A percentile compares a stretch with the other conserved stretches of the same genome.
These are phyloP conservation scores for Drosophila prosaltans DNA, from an alignment of 1,140 invertebrate genomes.

Conservation along the genomic window DNA sequence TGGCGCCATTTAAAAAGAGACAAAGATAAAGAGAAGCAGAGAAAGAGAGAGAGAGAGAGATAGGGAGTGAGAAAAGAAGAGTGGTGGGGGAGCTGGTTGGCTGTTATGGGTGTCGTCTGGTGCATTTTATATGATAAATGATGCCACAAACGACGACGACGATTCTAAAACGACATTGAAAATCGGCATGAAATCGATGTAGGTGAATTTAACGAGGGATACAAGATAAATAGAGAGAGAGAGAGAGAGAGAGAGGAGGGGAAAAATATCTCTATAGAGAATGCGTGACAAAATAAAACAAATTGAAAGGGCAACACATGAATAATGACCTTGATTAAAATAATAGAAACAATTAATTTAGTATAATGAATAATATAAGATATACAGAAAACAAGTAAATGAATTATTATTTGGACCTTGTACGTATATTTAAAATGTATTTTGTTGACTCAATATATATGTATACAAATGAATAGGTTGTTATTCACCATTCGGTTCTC, in stretches of 20 bases:
- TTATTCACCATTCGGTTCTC: too few species aligned
- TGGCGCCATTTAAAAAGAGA: constrained; percentile 42
- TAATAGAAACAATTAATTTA: background rate
- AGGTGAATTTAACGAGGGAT: background rate
- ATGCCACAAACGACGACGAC: constrained; percentile 54
- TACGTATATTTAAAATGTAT: too few species aligned
- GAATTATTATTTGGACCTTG: too few species aligned
- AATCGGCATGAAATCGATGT: constrained; percentile 35
- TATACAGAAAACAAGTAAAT: too few species aligned
- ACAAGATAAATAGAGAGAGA: constrained; percentile 8
- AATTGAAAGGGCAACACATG: constrained; percentile 63
- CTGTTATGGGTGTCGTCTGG: constrained; percentile 62
- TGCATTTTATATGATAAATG: constrained; percentile 79
- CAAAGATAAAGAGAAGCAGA: constrained; percentile 8
- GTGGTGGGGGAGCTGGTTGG: constrained; percentile 14
- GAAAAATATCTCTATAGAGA: constrained; percentile 56
- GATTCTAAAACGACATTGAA: constrained; percentile 60
- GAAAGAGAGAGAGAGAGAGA: background rate
- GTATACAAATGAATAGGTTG: too few species aligned
- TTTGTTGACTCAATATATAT: too few species aligned
- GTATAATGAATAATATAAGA: background rate
- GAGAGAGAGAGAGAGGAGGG: constrained; percentile 1
- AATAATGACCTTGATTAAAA: constrained; percentile 54
- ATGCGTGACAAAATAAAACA: constrained; percentile 66
- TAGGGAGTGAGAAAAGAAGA: background rate